phyloP scores from a whole-genome alignment of 2,888 invertebrate genomes.

The Orchesellides sinensis region DNA sequence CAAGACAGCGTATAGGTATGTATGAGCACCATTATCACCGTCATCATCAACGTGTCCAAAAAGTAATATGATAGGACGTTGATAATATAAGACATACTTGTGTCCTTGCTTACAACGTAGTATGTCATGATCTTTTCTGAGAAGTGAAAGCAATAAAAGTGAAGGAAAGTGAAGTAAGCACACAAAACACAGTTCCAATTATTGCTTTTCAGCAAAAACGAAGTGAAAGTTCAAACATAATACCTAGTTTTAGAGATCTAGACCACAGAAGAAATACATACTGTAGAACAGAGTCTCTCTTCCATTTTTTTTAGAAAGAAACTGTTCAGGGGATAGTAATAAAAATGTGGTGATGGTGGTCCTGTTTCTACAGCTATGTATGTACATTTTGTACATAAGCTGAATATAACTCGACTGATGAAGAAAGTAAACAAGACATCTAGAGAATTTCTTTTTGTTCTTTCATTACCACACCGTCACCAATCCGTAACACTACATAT shows the following conservation, averaged over 20 bases:
- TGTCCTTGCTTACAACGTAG: not conserved
- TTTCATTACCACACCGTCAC: conserved; percentile 8
- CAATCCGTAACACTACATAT: conserved; percentile 23
- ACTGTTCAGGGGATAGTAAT: not conserved
- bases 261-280: not conserved
- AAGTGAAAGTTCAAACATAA: conserved; percentile 28
- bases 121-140: no score
- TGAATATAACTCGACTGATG: no score
- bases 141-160: no score
- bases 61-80: not conserved
- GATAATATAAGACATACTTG: no score
- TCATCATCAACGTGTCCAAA: conserved; percentile 19
- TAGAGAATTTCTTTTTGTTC: not conserved
- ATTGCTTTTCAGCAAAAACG: not conserved
- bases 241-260: not conserved
- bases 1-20: not conserved
- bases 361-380: no score
- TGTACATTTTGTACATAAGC: no score
- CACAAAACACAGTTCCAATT: no score
- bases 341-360: conserved; percentile 5
- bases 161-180: no score
- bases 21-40: no score
- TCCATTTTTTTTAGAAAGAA: not conserved
- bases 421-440: conserved; percentile 8
- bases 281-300: not conserved